phyloP scores from a whole-genome alignment of 2,888 invertebrate genomes.

The Fragum whitleyi region DNA sequence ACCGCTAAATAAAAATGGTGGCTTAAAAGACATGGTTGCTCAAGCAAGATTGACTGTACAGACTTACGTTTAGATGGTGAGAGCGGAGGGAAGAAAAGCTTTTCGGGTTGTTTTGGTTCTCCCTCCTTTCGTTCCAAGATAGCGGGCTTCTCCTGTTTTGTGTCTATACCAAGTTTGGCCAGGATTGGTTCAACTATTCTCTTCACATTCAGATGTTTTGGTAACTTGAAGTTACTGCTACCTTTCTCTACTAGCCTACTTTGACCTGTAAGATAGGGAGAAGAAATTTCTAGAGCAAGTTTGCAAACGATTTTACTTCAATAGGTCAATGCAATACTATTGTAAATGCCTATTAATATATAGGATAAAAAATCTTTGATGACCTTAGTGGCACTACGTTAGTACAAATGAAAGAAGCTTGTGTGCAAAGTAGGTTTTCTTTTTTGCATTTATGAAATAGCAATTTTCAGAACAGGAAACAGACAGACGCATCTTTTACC shows the following conservation, averaged over 20 bases:
- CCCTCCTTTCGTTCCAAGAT: conserved; percentile 73
- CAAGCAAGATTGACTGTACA: too few species aligned
- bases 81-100: conserved; percentile 73
- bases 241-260: conserved; percentile 46
- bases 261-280: conserved; percentile 49
- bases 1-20: too few species aligned
- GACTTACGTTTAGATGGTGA: conserved; percentile 73
- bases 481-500: too few species aligned
- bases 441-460: too few species aligned
- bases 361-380: too few species aligned
- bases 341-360: too few species aligned
- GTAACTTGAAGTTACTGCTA: conserved; percentile 41
- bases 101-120: conserved; percentile 70
- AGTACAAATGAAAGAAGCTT: too few species aligned
- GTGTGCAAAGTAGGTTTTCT: too few species aligned
- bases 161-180: conserved; percentile 81
- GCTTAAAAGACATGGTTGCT: too few species aligned
- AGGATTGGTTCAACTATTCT: conserved; percentile 77
- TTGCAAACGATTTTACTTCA: background rate
- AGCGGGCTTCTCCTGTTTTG: conserved; percentile 79
- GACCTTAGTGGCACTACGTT: too few species aligned
- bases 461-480: too few species aligned
- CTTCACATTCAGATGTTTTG: conserved; percentile 52
- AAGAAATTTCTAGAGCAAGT: background rate
- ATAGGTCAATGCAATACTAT: too few species aligned